A percentile compares a stretch with the other conserved stretches of the same genome.
phyloP scores from a whole-genome alignment of 2,113 vertebrate species.

The Eonycteris spelaea region DNA sequence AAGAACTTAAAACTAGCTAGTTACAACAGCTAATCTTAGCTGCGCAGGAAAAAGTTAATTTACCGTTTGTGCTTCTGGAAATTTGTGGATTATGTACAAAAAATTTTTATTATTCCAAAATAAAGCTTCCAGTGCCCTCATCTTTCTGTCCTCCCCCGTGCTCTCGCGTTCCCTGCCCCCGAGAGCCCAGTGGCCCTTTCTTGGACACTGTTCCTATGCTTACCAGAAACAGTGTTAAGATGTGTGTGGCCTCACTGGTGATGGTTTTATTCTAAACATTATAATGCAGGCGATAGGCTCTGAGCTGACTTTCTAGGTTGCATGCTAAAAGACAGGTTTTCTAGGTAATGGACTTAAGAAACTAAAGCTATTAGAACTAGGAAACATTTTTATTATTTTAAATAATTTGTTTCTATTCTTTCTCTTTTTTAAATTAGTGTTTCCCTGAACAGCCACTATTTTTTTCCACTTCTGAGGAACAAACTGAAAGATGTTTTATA shows the following conservation, averaged over 20 bases:
- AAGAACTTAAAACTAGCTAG: not conserved
- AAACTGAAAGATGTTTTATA: slow-evolving; percentile 71
- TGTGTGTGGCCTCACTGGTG: accelerated
- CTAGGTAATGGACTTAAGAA: not conserved
- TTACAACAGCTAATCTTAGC: not conserved
- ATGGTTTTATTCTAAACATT: not conserved
- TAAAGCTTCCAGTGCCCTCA: not conserved
- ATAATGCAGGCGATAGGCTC: accelerated
- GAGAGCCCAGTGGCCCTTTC: not conserved
- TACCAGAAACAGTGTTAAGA: not conserved
- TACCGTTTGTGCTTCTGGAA: not conserved
- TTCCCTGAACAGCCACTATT: slow-evolving; percentile 49
- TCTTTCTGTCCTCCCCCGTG: accelerated
- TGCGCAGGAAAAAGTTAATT: not conserved
- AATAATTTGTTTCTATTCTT: not conserved
- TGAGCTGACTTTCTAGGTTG: not conserved
- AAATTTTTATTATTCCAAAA: not conserved
- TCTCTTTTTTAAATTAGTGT: slow-evolving; percentile 56
- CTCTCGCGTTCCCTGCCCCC: no score
- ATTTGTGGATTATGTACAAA: not conserved
- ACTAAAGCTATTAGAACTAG: not conserved
- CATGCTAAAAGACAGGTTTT: not conserved
- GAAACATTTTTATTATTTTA: not conserved
- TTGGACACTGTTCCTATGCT: no score
- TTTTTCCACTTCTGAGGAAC: slow-evolving; percentile 68